Percentiles rank a stretch among this genome's conserved stretches.
Conservation (phyloP, 1,140 invertebrate species). For the Dreissena polymorpha region DNA sequence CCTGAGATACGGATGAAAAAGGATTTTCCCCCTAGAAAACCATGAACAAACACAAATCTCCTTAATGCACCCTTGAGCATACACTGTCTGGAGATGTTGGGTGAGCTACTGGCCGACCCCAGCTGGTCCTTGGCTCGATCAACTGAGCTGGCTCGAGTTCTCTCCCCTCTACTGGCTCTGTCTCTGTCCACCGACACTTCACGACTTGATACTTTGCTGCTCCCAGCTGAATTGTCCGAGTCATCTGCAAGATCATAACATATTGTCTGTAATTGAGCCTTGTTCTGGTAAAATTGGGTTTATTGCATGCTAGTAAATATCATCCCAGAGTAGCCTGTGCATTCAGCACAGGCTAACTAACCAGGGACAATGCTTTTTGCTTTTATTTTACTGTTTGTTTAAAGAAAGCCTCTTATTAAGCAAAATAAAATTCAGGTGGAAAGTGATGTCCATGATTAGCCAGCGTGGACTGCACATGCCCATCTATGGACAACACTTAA, state of each 20-base stretch:
- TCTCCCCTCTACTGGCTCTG: background rate
- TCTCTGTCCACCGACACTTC: conserved; percentile 50
- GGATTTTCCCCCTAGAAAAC: background rate
- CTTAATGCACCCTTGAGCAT: no score
- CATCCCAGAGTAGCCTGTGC: no score
- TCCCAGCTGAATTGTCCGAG: conserved; percentile 53
- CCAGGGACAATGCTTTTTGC: no score
- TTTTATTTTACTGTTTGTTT: no score
- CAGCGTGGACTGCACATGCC: no score
- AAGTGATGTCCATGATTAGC: no score
- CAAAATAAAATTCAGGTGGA: no score
- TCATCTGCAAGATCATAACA: conserved; percentile 58
- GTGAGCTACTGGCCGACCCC: background rate
- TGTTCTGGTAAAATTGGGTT: no score
- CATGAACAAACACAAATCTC: background rate
- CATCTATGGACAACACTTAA: no score
- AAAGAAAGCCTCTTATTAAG: no score
- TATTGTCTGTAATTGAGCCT: no score
- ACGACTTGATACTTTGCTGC: conserved; percentile 45
- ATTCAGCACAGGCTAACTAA: background rate
- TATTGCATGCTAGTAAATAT: no score
- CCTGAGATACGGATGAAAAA: background rate
- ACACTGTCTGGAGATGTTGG: background rate
- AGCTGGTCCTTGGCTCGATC: conserved; percentile 24
- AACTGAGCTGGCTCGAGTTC: conserved; percentile 60